Evolutionary conservation across 2,888 invertebrate genomes (phyloP).

Genomic region (Sinodicranocentrus sp.): DNA sequence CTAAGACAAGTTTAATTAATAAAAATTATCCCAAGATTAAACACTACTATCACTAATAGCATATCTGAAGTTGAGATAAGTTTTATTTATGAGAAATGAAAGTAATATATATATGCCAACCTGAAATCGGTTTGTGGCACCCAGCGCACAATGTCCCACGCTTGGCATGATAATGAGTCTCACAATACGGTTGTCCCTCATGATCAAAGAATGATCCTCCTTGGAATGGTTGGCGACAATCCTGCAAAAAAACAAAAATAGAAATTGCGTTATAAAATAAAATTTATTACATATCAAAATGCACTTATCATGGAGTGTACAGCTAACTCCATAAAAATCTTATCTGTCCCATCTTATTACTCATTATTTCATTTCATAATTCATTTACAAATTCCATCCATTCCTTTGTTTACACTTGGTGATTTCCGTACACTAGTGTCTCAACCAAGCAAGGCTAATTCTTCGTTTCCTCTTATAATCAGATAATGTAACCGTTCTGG

Average conservation of each 20-base stretch:
- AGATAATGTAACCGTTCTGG: conserved; percentile 42
- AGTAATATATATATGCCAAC: conserved; percentile 76
- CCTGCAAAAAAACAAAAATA: conserved; percentile 83
- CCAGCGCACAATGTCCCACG: conserved; percentile 98
- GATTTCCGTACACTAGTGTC: background rate
- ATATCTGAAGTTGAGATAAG: too few relatives aligned
- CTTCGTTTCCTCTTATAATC: conserved; percentile 51
- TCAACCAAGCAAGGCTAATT: conserved; percentile 34
- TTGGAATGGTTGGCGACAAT: conserved; percentile 97
- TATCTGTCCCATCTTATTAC: conserved; percentile 7
- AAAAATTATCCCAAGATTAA: background rate
- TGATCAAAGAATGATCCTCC: conserved; percentile 99
- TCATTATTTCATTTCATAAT: conserved; percentile 41
- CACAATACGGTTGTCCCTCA: conserved; percentile 98
- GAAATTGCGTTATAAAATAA: background rate
- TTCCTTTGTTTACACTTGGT: conserved; percentile 30
- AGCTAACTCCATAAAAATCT: background rate
- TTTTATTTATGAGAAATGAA: background rate
- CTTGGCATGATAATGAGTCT: conserved; percentile 98
- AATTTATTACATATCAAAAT: too few relatives aligned
- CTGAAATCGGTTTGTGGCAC: conserved; percentile 98
- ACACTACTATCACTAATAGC: too few relatives aligned
- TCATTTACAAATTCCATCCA: conserved; percentile 26
- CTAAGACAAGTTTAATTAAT: conserved; percentile 77
- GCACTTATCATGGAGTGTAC: background rate